A percentile compares a stretch with the other conserved stretches of the same genome.
These are phyloP conservation scores for Parthenolecanium corni DNA, from an alignment of 2,888 invertebrate species.

Conservation along the genomic window DNA sequence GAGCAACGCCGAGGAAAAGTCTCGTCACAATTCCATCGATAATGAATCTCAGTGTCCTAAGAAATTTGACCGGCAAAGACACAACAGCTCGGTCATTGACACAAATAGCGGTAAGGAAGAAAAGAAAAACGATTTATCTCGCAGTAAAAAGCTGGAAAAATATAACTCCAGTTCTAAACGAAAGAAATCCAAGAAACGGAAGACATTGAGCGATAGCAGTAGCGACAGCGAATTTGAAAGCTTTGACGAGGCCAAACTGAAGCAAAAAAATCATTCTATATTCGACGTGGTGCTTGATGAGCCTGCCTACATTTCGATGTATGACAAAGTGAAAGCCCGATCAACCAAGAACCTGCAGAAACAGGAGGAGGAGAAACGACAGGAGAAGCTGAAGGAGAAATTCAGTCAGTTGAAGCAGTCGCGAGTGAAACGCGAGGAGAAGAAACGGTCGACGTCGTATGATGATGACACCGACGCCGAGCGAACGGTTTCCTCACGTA, in stretches of 20 bases:
- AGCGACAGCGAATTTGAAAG: constrained; percentile 31
- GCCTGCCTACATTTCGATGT: constrained; percentile 90
- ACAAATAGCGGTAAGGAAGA: constrained; percentile 7
- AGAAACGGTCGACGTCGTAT: constrained; percentile 77
- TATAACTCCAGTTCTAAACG: background rate
- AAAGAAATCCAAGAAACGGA: constrained; percentile 22
- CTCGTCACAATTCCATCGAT: background rate
- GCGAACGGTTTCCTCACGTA: constrained; percentile 43
- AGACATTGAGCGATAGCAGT: constrained; percentile 22
- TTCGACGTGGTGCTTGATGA: constrained; percentile 82
- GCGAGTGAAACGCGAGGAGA: constrained; percentile 74
- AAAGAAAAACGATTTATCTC: background rate
- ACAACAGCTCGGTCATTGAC: constrained; percentile 42
- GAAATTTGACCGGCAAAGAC: constrained; percentile 37
- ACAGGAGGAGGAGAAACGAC: constrained; percentile 74
- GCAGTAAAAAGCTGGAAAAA: constrained; percentile 12
- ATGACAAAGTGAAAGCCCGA: constrained; percentile 89
- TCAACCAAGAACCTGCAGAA: constrained; percentile 90
- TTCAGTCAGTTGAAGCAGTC: constrained; percentile 79
- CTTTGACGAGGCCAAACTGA: constrained; percentile 34
- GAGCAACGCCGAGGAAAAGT: constrained; percentile 9
- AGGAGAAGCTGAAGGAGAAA: constrained; percentile 77
- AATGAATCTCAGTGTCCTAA: background rate
- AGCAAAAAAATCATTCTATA: constrained; percentile 69
- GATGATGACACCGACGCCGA: constrained; percentile 67